A percentile compares a stretch with the other conserved stretches of the same genome.
Evolutionary conservation across 2,888 invertebrate species (phyloP).

Genomic region (Zaprionus lineosus): DNA sequence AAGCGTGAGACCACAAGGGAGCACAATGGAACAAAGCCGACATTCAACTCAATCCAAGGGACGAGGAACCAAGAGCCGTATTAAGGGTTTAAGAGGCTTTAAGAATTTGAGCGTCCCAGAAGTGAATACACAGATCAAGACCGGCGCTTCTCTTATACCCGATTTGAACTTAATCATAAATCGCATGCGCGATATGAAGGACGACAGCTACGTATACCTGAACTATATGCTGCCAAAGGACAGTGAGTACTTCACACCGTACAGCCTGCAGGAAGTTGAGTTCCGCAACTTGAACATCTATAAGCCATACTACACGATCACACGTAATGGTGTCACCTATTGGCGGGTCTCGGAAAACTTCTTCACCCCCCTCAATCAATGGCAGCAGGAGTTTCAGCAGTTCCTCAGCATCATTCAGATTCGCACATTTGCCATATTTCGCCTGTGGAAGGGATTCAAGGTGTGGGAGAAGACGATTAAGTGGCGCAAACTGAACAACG

Average conservation of each 20-base stretch:
- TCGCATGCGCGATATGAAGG: constrained; percentile 84
- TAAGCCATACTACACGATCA: constrained; percentile 91
- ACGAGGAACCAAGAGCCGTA: not conserved
- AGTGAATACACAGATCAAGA: constrained; percentile 43
- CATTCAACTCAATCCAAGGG: too few species aligned
- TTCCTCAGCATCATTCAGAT: constrained; percentile 90
- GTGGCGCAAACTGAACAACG: constrained; percentile 86
- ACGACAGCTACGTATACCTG: constrained; percentile 89
- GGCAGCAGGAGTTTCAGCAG: constrained; percentile 92
- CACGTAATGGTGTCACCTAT: constrained; percentile 91
- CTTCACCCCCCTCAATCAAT: constrained; percentile 89
- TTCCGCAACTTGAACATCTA: constrained; percentile 87
- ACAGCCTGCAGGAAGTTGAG: constrained; percentile 89
- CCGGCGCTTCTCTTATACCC: constrained; percentile 79
- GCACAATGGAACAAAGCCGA: too few species aligned
- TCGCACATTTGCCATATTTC: constrained; percentile 87
- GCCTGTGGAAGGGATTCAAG: constrained; percentile 91
- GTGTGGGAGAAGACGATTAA: constrained; percentile 90
- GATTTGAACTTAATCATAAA: constrained; percentile 77
- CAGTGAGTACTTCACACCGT: constrained; percentile 89
- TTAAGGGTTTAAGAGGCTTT: not conserved
- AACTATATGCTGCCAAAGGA: constrained; percentile 88
- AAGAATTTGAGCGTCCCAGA: too few species aligned
- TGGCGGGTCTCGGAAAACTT: constrained; percentile 88
- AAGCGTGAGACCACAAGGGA: too few species aligned